Conservation (phyloP, 30 jellyfish, hydroid and myxozoan species). For the Pseudorhiza aurosa region DNA sequence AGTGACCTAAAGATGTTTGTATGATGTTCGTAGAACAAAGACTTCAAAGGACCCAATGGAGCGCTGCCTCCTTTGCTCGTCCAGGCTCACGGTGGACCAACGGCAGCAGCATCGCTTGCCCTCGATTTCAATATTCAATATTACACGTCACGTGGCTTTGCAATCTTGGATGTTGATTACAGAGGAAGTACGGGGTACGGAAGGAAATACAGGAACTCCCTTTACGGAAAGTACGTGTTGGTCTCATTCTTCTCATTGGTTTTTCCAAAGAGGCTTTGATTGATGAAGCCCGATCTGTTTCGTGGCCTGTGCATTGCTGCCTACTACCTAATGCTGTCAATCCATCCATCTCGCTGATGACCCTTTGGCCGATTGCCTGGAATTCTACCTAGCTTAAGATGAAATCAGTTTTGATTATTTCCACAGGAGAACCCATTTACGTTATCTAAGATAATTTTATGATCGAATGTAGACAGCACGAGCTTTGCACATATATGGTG, state of each 20-base stretch:
- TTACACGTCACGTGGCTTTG: conserved; percentile 90
- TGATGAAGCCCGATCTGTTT: background rate
- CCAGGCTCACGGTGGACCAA: conserved; percentile 91
- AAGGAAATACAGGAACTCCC: conserved; percentile 60
- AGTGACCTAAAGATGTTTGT: background rate
- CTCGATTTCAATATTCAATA: conserved; percentile 75
- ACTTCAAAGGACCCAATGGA: conserved; percentile 70
- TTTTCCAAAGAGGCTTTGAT: background rate
- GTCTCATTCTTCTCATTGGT: background rate
- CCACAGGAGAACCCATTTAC: too few relatives aligned
- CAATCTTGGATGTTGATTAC: conserved; percentile 82
- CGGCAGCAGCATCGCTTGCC: conserved; percentile 74
- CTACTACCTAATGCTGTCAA: too few relatives aligned
- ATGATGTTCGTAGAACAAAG: conserved; percentile 55
- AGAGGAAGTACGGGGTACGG: conserved; percentile 96
- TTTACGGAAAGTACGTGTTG: conserved; percentile 68
- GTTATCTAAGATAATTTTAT: too few relatives aligned
- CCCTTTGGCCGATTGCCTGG: too few relatives aligned
- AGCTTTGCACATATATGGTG: too few relatives aligned
- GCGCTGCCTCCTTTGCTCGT: conserved; percentile 78
- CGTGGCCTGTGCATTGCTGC: too few relatives aligned
- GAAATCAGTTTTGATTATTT: too few relatives aligned
- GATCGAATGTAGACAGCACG: too few relatives aligned
- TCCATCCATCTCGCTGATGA: too few relatives aligned
- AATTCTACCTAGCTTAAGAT: too few relatives aligned